Evolutionary conservation across 2,888 invertebrate genomes (phyloP).

Genomic region (Mimachlamys varia): DNA sequence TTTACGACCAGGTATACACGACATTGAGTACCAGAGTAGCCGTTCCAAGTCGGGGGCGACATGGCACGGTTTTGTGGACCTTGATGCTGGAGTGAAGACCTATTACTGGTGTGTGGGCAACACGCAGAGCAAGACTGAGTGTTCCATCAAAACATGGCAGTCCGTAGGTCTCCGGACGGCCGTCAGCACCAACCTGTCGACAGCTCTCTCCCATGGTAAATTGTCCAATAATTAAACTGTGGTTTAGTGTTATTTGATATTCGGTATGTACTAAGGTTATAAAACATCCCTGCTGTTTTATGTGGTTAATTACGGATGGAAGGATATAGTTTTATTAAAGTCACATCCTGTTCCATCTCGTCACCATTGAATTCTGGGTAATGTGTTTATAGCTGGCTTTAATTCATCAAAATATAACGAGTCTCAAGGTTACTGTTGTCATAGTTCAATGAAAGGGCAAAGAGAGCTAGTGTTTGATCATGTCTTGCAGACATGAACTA

Average conservation of each 20-base stretch:
- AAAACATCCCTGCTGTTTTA: too few species aligned
- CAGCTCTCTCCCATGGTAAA: conserved; percentile 50
- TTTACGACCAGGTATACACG: conserved; percentile 44
- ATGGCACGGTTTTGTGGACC: conserved; percentile 58
- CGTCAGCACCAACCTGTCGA: conserved; percentile 37
- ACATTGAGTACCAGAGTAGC: conserved; percentile 47
- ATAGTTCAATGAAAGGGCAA: too few species aligned
- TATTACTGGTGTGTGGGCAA: conserved; percentile 58
- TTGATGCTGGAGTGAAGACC: conserved; percentile 55
- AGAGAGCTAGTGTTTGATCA: too few species aligned
- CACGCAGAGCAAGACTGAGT: conserved; percentile 36
- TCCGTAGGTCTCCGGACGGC: conserved; percentile 49
- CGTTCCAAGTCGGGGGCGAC: conserved; percentile 41
- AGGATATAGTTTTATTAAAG: too few species aligned
- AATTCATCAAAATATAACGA: too few species aligned
- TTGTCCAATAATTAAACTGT: background rate
- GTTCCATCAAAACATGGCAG: conserved; percentile 43
- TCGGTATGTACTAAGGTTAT: too few species aligned
- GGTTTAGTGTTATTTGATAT: background rate
- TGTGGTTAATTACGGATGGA: too few species aligned
- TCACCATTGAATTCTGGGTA: too few species aligned
- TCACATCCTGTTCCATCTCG: too few species aligned
- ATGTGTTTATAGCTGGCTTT: too few species aligned
- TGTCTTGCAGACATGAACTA: too few species aligned
- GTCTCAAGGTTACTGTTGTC: too few species aligned